Evolutionary conservation across 2,797 vertebrate genomes (phyloP), one percentile per base, ranked within the genome.

Genomic region (Buceros bicornis): DNA sequence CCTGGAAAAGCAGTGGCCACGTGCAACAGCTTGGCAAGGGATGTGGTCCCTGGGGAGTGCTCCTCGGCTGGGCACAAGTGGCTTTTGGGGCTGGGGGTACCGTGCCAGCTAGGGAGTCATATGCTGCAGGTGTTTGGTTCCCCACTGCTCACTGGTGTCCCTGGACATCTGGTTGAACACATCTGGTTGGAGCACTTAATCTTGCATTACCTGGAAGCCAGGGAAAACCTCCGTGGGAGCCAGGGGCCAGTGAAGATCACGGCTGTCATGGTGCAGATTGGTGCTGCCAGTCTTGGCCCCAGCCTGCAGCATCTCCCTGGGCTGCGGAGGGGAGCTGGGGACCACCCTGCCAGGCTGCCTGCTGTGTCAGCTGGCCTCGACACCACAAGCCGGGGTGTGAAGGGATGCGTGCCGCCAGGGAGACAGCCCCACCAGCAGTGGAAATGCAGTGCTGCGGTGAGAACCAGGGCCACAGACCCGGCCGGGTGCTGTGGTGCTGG

Each of bases 371-470:
- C 2, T 3, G 62, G 51, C 45, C 28, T 16, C 0, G 2, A 2
- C 65, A 19, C 45, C 50, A 5, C 62, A 8, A 11, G 12, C 26
- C 7, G 62, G 47, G 53, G 6, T 1, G 2, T 17, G 71, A 47
- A 47, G n/a, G 35, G 15, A 8, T 18, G 6, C 1, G 8, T n/a
- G 33, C 64, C 7, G 4, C 18, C 0, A 0, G 28, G 35, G 26
- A 51, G 8, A 21, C 50, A n/a, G 43, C 22, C 28, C 28, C 21
- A 5, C 9, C 22, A 13, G 40, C 29, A 89, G 5, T 25, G 42
- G 33, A 28, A 64, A 19, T 6, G 61, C n/a, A 42, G 20, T 1
- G 1, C 33, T 0, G 2, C 37, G 24, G 48, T 0, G 1, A 64
- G 47, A 85, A 37, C 72, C 45, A 6, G 28, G 50, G 54, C 14